Conservation (phyloP, 1,140 invertebrate genomes). For the Gonioctena quinquepunctata region DNA sequence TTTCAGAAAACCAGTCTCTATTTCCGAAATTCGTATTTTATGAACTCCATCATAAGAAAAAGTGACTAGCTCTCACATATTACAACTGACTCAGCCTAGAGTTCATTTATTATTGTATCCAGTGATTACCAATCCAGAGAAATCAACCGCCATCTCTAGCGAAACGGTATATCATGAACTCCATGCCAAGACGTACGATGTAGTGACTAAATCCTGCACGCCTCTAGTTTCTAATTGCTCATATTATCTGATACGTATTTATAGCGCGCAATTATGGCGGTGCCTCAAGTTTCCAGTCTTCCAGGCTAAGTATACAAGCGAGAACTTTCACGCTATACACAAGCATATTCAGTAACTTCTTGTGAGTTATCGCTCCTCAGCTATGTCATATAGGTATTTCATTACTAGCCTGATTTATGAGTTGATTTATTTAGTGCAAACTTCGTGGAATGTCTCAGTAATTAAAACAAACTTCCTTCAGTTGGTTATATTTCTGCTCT, state of each 20-base stretch:
- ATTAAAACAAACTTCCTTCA: slow-evolving; percentile 39
- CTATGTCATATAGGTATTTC: slow-evolving; percentile 50
- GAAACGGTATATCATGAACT: too few species aligned
- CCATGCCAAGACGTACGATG: too few species aligned
- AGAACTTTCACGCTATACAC: slow-evolving; percentile 43
- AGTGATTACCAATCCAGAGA: too few species aligned
- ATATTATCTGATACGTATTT: slow-evolving; percentile 52
- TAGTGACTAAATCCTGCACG: too few species aligned
- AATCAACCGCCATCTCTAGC: too few species aligned
- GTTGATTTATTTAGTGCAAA: slow-evolving; percentile 47
- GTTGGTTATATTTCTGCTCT: not conserved
- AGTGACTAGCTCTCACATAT: too few species aligned
- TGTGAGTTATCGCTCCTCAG: slow-evolving; percentile 44
- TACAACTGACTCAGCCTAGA: too few species aligned
- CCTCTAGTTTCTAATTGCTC: slow-evolving; percentile 47
- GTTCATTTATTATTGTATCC: too few species aligned
- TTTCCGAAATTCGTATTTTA: too few species aligned
- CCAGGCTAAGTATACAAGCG: slow-evolving; percentile 29
- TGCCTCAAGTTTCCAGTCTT: slow-evolving; percentile 45
- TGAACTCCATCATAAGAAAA: too few species aligned
- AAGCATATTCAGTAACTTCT: slow-evolving; percentile 47
- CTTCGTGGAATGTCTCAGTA: slow-evolving; percentile 39
- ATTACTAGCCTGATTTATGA: slow-evolving; percentile 47
- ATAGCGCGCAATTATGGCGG: slow-evolving; percentile 47
- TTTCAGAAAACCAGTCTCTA: too few species aligned